phyloP scores from a whole-genome alignment of 1,140 invertebrate species.

The Acromyrmex echinatior region DNA sequence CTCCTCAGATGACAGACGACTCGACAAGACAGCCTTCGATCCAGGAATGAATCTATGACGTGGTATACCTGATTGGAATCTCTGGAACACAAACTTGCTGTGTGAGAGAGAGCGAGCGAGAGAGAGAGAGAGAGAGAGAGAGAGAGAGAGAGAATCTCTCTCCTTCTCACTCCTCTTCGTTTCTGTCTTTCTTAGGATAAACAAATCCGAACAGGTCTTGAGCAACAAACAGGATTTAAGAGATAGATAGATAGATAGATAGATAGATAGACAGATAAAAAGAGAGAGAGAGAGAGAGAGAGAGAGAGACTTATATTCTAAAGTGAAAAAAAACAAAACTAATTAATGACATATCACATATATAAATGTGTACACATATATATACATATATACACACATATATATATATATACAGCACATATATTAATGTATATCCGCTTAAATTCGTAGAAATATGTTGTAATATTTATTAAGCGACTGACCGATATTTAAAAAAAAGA shows the following conservation, averaged over 20 bases:
- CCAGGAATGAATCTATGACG: slow-evolving; percentile 53
- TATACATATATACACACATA: too few relatives aligned
- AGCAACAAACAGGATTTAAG: slow-evolving; percentile 1
- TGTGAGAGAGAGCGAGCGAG: too few relatives aligned
- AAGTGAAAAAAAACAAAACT: too few relatives aligned
- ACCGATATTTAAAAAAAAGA: slow-evolving; percentile 17
- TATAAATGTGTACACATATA: too few relatives aligned
- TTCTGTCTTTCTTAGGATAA: neutral
- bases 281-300: neutral
- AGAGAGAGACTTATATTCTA: too few relatives aligned
- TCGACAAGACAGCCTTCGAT: slow-evolving; percentile 51
- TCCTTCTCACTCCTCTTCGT: neutral
- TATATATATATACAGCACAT: too few relatives aligned
- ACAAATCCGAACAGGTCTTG: neutral
- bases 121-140: neutral
- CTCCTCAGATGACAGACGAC: slow-evolving; percentile 46
- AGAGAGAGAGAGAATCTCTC: neutral
- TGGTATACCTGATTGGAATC: slow-evolving; percentile 50
- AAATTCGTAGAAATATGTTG: neutral
- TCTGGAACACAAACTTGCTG: slow-evolving; percentile 41
- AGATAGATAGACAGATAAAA: too few relatives aligned
- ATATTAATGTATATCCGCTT: too few relatives aligned
- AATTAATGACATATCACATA: too few relatives aligned
- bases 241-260: too few relatives aligned
- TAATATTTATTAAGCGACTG: slow-evolving; percentile 18